Evolutionary conservation across 1,140 invertebrate species (phyloP).

Genomic region (Cydia pomonella): DNA sequence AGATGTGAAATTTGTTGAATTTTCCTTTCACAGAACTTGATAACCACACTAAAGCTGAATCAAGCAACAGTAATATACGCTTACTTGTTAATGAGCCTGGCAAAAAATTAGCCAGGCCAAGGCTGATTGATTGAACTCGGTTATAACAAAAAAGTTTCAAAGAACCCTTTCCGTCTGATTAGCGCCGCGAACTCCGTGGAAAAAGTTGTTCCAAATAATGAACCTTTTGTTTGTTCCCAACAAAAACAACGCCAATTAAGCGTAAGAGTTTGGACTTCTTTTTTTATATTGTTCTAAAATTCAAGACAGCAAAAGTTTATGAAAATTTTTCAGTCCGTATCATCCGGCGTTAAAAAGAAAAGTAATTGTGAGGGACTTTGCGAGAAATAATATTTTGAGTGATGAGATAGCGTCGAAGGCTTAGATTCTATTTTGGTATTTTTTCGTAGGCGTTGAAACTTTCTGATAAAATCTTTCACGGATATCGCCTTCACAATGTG

Average conservation of each 20-base stretch:
- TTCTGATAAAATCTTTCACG: neutral
- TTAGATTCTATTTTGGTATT: neutral
- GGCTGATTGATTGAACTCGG: conserved; percentile 28
- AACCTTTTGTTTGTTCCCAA: conserved; percentile 29
- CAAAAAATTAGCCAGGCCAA: conserved; percentile 18
- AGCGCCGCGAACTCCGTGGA: conserved; percentile 15
- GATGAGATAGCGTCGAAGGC: conserved; percentile 19
- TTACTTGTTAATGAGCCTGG: neutral
- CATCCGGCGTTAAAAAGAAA: conserved; percentile 26
- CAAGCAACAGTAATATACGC: neutral
- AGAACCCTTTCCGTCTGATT: conserved; percentile 30
- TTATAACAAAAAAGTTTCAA: conserved; percentile 31
- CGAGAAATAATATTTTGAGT: conserved; percentile 12
- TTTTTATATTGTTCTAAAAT: conserved; percentile 27
- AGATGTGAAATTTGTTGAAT: too few species aligned
- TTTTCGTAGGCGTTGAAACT: neutral
- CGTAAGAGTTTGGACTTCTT: conserved; percentile 24
- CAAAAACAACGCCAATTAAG: conserved; percentile 33
- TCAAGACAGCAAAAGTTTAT: conserved; percentile 16
- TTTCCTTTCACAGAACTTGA: too few species aligned
- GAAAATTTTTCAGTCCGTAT: neutral
- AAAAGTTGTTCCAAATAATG: conserved; percentile 31
- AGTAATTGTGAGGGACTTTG: conserved; percentile 16
- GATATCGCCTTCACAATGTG: neutral
- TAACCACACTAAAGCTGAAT: too few species aligned